A percentile compares a stretch with the other conserved stretches of the same genome.
phyloP scores from a whole-genome alignment of 2,888 invertebrate genomes.

The Parasteatoda lunata region DNA sequence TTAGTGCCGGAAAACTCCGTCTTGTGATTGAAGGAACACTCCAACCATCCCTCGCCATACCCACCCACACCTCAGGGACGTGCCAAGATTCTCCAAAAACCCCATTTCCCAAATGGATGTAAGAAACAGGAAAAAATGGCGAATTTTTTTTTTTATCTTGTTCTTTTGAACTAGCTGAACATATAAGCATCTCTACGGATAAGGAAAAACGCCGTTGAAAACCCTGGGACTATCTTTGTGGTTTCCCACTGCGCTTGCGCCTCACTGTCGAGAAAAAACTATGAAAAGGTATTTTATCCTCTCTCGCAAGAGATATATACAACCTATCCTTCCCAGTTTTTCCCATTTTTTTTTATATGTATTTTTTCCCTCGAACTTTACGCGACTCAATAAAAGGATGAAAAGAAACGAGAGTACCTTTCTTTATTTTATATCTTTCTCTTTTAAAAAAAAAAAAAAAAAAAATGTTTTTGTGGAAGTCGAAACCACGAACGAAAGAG shows the following conservation, averaged over 20 bases:
- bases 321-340: neutral
- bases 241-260: conserved; percentile 13
- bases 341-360: neutral
- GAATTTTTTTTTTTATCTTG: conserved; percentile 3
- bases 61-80: conserved; percentile 33
- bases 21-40: conserved; percentile 55
- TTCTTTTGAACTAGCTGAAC: conserved; percentile 43
- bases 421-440: neutral
- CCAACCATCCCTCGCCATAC: conserved; percentile 13
- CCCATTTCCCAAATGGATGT: conserved; percentile 62
- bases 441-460: too few relatives aligned
- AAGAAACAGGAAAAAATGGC: neutral
- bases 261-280: neutral
- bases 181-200: conserved; percentile 58
- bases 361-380: neutral
- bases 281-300: conserved; percentile 17
- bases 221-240: neutral
- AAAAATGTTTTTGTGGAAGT: too few relatives aligned
- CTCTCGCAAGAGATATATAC: neutral
- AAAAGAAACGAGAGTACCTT: neutral
- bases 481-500: too few relatives aligned
- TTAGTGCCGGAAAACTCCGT: conserved; percentile 34
- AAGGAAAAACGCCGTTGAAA: conserved; percentile 57
- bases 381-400: neutral
- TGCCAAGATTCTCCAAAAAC: conserved; percentile 58